Evolutionary conservation across 1,140 invertebrate genomes (phyloP), one percentile per base, ranked within the genome.

Genomic region (Apolygus lucorum): DNA sequence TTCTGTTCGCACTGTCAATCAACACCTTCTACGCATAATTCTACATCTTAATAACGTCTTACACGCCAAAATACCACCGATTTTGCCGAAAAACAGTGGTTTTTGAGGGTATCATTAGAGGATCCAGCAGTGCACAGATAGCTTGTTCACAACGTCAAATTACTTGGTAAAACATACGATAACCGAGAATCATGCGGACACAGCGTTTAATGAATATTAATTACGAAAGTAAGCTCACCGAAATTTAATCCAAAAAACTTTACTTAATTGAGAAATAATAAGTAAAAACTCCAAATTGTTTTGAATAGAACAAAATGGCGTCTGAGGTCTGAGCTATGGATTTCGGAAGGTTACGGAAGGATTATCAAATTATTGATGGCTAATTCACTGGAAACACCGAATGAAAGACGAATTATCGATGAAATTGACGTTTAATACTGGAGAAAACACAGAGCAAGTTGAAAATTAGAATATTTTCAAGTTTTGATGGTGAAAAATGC

Each of bases 261-360:
- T 24, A 59, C 4, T 11, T 11, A 59, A 14, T 59, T 11, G 22
- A 11, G 4, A 24, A 59, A 59, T 17, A 59, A 59, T 59, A 17
- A 24, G 54, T 59, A n/a, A 59, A 59, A 59, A 59, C 54, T 22
- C 11, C 22, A 59, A 59, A 59, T 59, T 59, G 54, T 59, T 59
- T 59, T 59, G 54, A 59, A 59, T 59, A 59, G 54, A 59, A 59
- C 54, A 59, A 59, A 59, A 59, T 59, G 54, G 54, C 54, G 54
- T 59, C 54, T n/a, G n/a, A n/a, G n/a, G n/a, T n/a, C n/a, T n/a
- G n/a, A n/a, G 54, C 4, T 59, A 59, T 59, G 22, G 22, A 24
- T 59, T 59, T 59, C 4, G 54, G 54, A 21, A 59, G 54, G 54
- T 59, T 59, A 59, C 54, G n/a, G n/a, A n/a, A n/a, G n/a, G n/a